A percentile compares a stretch with the other conserved stretches of the same genome.
Conservation (phyloP, 2,888 invertebrate genomes). For the Rotaria macrura region DNA sequence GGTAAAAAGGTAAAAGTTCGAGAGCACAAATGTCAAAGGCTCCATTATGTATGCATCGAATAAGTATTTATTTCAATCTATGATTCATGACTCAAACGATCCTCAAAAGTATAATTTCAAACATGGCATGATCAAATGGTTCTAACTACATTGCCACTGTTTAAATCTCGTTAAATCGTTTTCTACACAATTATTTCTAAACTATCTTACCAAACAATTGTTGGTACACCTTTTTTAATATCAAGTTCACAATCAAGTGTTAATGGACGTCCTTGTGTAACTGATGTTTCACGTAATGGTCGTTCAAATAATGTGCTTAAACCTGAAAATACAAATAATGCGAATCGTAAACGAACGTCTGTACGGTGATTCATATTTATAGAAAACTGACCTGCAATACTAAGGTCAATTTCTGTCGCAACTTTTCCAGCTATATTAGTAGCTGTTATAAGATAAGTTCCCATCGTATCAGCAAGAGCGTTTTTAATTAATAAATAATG, state of each 20-base stretch:
- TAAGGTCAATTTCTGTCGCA: not conserved
- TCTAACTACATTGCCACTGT: too few relatives aligned
- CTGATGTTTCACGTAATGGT: conserved; percentile 19
- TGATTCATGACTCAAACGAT: too few relatives aligned
- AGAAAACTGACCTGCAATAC: not conserved
- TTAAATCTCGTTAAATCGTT: too few relatives aligned
- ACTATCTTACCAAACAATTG: not conserved
- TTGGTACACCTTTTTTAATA: not conserved
- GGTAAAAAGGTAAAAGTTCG: too few relatives aligned
- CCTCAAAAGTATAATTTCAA: too few relatives aligned
- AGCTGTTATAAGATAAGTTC: not conserved
- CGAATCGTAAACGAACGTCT: too few relatives aligned
- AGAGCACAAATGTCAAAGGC: too few relatives aligned
- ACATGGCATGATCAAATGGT: too few relatives aligned
- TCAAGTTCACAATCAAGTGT: conserved; percentile 5
- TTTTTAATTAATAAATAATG: conserved; percentile 12
- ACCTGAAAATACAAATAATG: not conserved
- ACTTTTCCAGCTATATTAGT: not conserved
- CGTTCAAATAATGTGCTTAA: conserved; percentile 10
- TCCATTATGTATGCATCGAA: too few relatives aligned
- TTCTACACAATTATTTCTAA: too few relatives aligned
- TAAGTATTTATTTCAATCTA: too few relatives aligned
- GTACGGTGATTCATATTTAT: not conserved
- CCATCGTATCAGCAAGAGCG: not conserved
- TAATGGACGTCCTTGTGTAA: not conserved